These are phyloP conservation scores for Aelia acuminata DNA, from an alignment of 2,888 invertebrate genomes.

Conservation along the genomic window DNA sequence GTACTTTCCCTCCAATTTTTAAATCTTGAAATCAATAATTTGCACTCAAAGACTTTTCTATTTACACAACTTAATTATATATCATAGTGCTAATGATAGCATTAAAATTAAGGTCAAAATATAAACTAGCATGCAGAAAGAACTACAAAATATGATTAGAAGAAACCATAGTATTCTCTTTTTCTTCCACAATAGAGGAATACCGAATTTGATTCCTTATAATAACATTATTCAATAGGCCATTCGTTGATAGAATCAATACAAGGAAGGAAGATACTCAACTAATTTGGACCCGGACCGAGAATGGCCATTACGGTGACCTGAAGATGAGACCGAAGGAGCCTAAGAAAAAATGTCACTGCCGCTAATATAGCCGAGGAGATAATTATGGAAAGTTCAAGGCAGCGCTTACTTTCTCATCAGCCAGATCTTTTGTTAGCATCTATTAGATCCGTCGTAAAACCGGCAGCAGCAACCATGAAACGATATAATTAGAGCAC, in stretches of 20 bases:
- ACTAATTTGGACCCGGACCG: not conserved
- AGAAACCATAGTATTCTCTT: too few species aligned
- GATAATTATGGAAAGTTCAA: conserved; percentile 44
- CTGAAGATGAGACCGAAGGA: not conserved
- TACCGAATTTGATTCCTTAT: too few species aligned
- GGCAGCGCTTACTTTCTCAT: conserved; percentile 36
- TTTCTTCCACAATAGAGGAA: too few species aligned
- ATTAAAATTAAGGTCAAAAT: too few species aligned
- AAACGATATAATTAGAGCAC: not conserved
- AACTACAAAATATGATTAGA: too few species aligned
- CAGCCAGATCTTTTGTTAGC: conserved; percentile 35
- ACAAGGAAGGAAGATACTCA: not conserved
- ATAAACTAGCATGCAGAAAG: too few species aligned
- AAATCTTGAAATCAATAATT: too few species aligned
- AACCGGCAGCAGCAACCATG: not conserved
- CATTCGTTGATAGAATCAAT: not conserved
- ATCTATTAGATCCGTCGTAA: not conserved
- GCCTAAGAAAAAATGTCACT: conserved; percentile 23
- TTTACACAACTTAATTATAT: too few species aligned
- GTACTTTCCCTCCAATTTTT: too few species aligned
- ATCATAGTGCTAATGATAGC: too few species aligned
- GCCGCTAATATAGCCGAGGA: not conserved
- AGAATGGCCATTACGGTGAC: not conserved
- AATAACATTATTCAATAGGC: not conserved
- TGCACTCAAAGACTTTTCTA: too few species aligned